Evolutionary conservation across 2,888 invertebrate species (phyloP).

Genomic region (Julus scanicus): DNA sequence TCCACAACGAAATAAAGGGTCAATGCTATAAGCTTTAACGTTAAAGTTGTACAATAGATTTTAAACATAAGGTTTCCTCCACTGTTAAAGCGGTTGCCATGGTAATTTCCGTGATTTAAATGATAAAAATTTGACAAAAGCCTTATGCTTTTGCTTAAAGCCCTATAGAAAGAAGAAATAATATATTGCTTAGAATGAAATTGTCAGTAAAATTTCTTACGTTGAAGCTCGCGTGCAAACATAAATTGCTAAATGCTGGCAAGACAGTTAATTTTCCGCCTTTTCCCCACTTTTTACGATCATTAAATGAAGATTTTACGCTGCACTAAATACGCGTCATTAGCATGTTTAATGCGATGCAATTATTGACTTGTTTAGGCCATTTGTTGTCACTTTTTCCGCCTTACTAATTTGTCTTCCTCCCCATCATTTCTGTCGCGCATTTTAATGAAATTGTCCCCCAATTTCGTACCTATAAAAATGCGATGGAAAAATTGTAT

Average conservation of each 20-base stretch:
- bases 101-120: too few relatives aligned
- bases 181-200: background rate
- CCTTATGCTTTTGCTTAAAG: too few relatives aligned
- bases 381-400: constrained; percentile 44
- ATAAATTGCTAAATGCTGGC: background rate
- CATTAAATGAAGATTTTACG: constrained; percentile 50
- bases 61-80: too few relatives aligned
- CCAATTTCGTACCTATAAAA: background rate
- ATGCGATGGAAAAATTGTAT: background rate
- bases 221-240: background rate
- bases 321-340: constrained; percentile 48
- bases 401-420: constrained; percentile 25
- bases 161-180: too few relatives aligned
- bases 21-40: too few relatives aligned
- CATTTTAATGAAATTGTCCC: constrained; percentile 17
- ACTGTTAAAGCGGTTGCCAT: too few relatives aligned
- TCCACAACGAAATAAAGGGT: too few relatives aligned
- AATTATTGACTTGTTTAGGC: constrained; percentile 47
- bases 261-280: constrained; percentile 45
- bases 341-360: constrained; percentile 50
- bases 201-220: background rate
- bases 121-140: too few relatives aligned
- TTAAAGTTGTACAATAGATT: too few relatives aligned
- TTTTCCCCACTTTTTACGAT: constrained; percentile 31
- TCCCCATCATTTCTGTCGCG: background rate